phyloP scores from a whole-genome alignment of 2,113 vertebrate genomes.

The Periophthalmodon schlosseri region DNA sequence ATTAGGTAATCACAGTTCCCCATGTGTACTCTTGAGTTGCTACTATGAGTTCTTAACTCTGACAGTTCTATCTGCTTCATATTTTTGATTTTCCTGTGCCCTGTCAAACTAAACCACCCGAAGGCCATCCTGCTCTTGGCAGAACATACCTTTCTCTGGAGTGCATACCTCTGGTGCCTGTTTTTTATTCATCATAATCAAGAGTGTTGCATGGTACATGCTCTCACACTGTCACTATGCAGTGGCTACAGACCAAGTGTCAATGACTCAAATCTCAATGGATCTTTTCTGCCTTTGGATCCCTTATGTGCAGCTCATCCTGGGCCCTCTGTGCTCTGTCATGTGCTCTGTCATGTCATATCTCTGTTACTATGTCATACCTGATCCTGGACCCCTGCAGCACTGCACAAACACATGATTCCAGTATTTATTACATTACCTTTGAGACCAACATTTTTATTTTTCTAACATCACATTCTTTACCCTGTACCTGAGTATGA shows the following conservation, averaged over 20 bases:
- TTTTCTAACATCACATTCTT: conserved; percentile 50
- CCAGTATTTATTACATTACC: conserved; percentile 27
- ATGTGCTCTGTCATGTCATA: conserved; percentile 3
- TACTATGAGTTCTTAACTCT: not conserved
- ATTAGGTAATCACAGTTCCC: not conserved
- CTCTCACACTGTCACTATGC: conserved; percentile 20
- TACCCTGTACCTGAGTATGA: conserved; percentile 44
- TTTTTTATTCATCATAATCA: conserved; percentile 38
- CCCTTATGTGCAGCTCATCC: conserved; percentile 27
- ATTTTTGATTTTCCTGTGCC: conserved; percentile 22
- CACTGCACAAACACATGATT: not conserved
- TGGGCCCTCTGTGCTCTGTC: not conserved
- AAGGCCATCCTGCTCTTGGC: conserved; percentile 29
- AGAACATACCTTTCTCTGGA: conserved; percentile 25
- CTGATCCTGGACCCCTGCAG: not conserved
- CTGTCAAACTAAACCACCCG: conserved; percentile 32
- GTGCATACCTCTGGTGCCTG: conserved; percentile 25
- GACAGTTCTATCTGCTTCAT: not conserved
- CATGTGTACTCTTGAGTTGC: not conserved
- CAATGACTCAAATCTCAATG: conserved; percentile 31
- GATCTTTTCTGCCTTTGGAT: conserved; percentile 18
- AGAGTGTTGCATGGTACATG: conserved; percentile 34
- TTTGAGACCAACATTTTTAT: conserved; percentile 32
- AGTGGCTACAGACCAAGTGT: conserved; percentile 23
- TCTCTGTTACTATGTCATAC: conserved; percentile 12